Conservation (phyloP, 2,113 vertebrate genomes). For the Ciconia boyciana region DNA sequence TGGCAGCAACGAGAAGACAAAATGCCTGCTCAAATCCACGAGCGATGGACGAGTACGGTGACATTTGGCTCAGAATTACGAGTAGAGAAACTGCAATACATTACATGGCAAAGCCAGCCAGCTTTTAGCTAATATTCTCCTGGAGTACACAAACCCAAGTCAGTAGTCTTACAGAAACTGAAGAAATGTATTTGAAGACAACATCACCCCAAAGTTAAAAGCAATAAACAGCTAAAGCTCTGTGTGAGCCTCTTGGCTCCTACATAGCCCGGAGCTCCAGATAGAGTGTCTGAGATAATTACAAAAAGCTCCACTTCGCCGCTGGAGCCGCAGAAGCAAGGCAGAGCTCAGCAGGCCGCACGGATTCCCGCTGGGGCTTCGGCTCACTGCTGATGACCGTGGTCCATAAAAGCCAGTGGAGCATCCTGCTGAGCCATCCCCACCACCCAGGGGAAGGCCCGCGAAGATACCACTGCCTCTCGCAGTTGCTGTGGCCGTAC, state of each 20-base stretch:
- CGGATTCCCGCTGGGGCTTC: neutral
- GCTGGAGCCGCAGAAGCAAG: neutral
- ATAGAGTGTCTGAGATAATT: neutral
- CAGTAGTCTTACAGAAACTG: neutral
- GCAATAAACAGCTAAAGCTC: neutral
- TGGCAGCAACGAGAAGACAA: accelerated
- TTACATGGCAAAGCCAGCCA: neutral
- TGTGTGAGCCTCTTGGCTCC: neutral
- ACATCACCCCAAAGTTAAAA: neutral
- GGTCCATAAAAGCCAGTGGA: neutral
- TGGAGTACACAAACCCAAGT: neutral
- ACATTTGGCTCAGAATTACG: accelerated
- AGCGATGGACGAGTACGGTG: accelerated
- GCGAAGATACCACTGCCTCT: neutral
- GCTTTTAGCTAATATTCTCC: neutral
- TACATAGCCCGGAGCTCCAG: neutral
- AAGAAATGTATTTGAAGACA: neutral
- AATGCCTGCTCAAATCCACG: neutral
- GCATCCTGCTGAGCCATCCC: neutral
- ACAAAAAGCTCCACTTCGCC: neutral
- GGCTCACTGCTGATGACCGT: neutral
- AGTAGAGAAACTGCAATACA: neutral
- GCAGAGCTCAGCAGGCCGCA: neutral
- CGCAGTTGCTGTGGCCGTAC: neutral
- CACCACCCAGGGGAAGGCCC: neutral